phyloP scores from a whole-genome alignment of 2,888 invertebrate species.

The Auanema freiburgensis region DNA sequence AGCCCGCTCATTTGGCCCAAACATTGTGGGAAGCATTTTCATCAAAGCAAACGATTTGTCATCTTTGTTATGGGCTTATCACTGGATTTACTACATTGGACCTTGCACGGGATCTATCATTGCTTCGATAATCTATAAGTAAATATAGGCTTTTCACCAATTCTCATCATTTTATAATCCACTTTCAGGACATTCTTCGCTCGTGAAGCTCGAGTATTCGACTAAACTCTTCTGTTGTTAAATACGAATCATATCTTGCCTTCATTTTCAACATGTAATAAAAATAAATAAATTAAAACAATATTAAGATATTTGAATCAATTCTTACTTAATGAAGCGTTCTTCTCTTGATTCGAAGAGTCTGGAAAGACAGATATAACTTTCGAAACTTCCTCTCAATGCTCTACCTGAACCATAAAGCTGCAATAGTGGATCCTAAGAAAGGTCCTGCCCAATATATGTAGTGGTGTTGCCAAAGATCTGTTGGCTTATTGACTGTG shows the following conservation, averaged over 20 bases:
- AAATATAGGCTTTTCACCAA: conserved; percentile 1
- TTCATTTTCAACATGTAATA: too few species aligned
- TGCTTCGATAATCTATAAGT: conserved; percentile 64
- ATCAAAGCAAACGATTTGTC: conserved; percentile 11
- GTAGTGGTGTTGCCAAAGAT: conserved; percentile 58
- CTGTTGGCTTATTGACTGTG: background rate
- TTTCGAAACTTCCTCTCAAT: background rate
- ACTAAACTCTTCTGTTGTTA: conserved; percentile 12
- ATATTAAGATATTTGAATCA: conserved; percentile 6
- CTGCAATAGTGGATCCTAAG: conserved; percentile 61
- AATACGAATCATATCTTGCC: too few species aligned
- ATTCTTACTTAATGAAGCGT: conserved; percentile 32
- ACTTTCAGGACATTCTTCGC: conserved; percentile 45
- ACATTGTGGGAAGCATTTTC: conserved; percentile 52
- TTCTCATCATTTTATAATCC: background rate
- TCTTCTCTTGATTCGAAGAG: conserved; percentile 46
- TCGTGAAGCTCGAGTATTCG: conserved; percentile 34
- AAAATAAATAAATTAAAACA: too few species aligned
- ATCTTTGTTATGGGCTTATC: conserved; percentile 47
- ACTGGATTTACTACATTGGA: conserved; percentile 66
- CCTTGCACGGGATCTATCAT: conserved; percentile 63
- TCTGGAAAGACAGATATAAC: conserved; percentile 26
- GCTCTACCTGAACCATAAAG: conserved; percentile 52
- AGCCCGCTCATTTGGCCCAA: conserved; percentile 66
- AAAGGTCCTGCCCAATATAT: conserved; percentile 65